These are phyloP conservation scores for Campoletis sonorensis DNA, from an alignment of 1,140 invertebrate species.

Conservation along the genomic window DNA sequence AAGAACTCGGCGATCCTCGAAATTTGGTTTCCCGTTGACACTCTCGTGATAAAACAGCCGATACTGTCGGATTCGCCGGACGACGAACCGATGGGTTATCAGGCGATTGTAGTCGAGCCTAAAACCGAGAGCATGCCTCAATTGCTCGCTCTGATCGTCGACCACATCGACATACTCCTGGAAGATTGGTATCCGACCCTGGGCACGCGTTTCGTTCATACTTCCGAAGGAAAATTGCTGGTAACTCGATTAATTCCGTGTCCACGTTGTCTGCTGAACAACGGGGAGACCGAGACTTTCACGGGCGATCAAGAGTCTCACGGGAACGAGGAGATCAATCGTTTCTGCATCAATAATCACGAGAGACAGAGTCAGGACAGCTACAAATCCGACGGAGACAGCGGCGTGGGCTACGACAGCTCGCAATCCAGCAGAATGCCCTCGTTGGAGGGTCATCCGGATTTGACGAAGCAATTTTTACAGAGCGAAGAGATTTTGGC, in stretches of 20 bases:
- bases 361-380: slow-evolving; percentile 81
- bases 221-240: slow-evolving; percentile 95
- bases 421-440: slow-evolving; percentile 85
- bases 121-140: slow-evolving; percentile 88
- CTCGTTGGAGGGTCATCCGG: slow-evolving; percentile 87
- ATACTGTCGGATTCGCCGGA: slow-evolving; percentile 75
- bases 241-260: slow-evolving; percentile 97
- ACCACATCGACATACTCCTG: slow-evolving; percentile 96
- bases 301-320: slow-evolving; percentile 66
- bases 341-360: slow-evolving; percentile 53
- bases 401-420: slow-evolving; percentile 86
- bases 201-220: slow-evolving; percentile 97
- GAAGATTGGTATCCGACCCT: slow-evolving; percentile 99
- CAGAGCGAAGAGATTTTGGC: slow-evolving; percentile 68
- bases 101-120: slow-evolving; percentile 85
- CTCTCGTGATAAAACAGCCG: slow-evolving; percentile 83
- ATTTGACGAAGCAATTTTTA: slow-evolving; percentile 65
- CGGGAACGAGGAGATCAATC: slow-evolving; percentile 60
- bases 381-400: slow-evolving; percentile 86
- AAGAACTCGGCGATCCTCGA: slow-evolving; percentile 90
- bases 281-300: slow-evolving; percentile 66
- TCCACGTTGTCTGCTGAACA: slow-evolving; percentile 84
- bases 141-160: slow-evolving; percentile 93
- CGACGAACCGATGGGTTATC: slow-evolving; percentile 79
- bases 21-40: slow-evolving; percentile 89